Conservation (phyloP, 1,140 invertebrate genomes). For the Eupristina koningsbergeri region DNA sequence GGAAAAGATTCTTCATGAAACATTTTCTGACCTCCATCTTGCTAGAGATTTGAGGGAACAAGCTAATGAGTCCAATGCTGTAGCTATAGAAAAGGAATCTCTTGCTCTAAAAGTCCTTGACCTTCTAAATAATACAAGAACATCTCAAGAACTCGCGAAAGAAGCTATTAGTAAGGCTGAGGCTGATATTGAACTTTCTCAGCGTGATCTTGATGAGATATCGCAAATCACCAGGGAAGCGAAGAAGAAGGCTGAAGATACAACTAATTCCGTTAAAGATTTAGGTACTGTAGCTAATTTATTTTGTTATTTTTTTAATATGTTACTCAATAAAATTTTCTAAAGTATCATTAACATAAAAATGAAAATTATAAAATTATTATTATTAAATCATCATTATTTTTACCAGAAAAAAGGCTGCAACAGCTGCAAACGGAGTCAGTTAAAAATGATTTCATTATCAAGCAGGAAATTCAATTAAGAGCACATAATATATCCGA, state of each 20-base stretch:
- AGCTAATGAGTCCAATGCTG: slow-evolving; percentile 85
- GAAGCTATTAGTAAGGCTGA: slow-evolving; percentile 86
- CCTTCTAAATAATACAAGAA: slow-evolving; percentile 79
- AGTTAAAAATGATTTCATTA: slow-evolving; percentile 81
- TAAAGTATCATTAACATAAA: too few relatives aligned
- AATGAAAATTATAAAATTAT: neutral
- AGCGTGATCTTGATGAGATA: slow-evolving; percentile 83
- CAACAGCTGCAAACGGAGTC: slow-evolving; percentile 84
- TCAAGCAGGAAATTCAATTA: slow-evolving; percentile 74
- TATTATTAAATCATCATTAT: too few relatives aligned
- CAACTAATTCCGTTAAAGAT: slow-evolving; percentile 79
- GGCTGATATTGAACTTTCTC: slow-evolving; percentile 83
- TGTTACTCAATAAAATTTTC: slow-evolving; percentile 47
- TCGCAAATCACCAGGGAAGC: slow-evolving; percentile 82
- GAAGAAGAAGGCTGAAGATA: slow-evolving; percentile 81
- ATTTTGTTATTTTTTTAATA: neutral
- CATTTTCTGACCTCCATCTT: slow-evolving; percentile 82
- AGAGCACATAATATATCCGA: slow-evolving; percentile 75
- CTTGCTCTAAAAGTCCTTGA: slow-evolving; percentile 71
- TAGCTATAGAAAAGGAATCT: slow-evolving; percentile 60
- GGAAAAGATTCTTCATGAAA: slow-evolving; percentile 90
- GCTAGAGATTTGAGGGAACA: slow-evolving; percentile 84
- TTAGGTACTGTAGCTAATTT: slow-evolving; percentile 70
- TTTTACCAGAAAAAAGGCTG: slow-evolving; percentile 64
- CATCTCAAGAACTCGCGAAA: slow-evolving; percentile 85